Conservation (phyloP, 2,888 invertebrate species). For the Ectobius pallidus region DNA sequence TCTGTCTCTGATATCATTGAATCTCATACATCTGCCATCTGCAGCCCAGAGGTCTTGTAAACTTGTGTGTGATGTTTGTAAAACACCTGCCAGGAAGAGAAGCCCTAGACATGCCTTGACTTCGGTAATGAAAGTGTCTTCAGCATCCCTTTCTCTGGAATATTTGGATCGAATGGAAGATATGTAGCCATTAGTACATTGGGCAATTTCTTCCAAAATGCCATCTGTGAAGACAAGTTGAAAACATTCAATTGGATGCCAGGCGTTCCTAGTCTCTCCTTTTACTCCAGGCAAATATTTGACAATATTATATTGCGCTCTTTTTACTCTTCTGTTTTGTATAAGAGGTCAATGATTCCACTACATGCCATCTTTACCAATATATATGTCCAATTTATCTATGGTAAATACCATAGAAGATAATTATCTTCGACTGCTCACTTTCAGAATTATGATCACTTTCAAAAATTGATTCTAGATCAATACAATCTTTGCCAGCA, state of each 20-base stretch:
- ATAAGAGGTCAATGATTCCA: neutral
- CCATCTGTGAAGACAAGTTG: conserved; percentile 3
- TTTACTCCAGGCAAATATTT: neutral
- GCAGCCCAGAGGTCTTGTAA: neutral
- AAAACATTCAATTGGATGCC: neutral
- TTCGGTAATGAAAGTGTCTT: neutral
- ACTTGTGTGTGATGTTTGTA: neutral
- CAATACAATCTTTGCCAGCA: no score
- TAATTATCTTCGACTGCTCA: no score
- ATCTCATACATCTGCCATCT: neutral
- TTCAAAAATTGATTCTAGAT: no score
- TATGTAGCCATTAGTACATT: neutral
- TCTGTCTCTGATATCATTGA: neutral
- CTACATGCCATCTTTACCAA: neutral
- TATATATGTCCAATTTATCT: no score
- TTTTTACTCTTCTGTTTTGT: conserved; percentile 7
- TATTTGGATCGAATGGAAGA: neutral
- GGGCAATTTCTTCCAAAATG: no score
- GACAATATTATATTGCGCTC: neutral
- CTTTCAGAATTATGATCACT: no score
- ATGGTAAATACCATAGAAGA: no score
- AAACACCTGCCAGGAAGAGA: neutral
- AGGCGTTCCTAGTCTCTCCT: neutral
- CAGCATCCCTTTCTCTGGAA: neutral
- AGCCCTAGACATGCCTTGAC: neutral